Evolutionary conservation across 2,797 vertebrate species (phyloP).

Genomic region (Sebastes elongatus): DNA sequence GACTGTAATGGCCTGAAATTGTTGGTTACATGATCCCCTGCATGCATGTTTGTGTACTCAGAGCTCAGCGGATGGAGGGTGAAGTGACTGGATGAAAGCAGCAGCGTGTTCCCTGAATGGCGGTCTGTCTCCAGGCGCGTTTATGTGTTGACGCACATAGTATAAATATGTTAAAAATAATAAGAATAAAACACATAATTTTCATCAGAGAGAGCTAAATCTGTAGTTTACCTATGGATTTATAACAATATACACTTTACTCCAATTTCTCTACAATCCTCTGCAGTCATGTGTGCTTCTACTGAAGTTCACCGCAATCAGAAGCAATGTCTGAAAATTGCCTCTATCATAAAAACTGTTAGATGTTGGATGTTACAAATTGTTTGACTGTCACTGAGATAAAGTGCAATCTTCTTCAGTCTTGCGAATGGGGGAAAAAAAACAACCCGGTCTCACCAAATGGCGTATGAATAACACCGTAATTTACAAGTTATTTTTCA

Average conservation of each 20-base stretch:
- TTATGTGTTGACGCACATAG: not conserved
- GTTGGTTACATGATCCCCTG: not conserved
- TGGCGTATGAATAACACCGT: too few relatives aligned
- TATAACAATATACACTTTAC: constrained; percentile 10
- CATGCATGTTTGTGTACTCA: not conserved
- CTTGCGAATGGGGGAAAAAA: not conserved
- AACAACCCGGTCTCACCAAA: too few relatives aligned
- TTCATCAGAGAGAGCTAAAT: not conserved
- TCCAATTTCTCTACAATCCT: constrained; percentile 11
- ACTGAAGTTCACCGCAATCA: not conserved
- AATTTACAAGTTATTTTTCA: too few relatives aligned
- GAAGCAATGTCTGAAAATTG: not conserved
- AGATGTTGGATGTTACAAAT: not conserved
- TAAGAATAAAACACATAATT: not conserved
- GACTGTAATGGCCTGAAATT: constrained; percentile 1
- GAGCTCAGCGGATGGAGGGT: constrained; percentile 8
- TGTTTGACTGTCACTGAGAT: not conserved
- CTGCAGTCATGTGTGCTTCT: not conserved
- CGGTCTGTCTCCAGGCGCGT: not conserved
- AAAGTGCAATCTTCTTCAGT: not conserved
- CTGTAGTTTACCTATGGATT: not conserved
- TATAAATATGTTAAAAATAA: not conserved
- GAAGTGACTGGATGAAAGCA: not conserved
- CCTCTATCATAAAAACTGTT: not conserved
- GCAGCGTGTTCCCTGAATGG: not conserved